Evolutionary conservation across 2,888 invertebrate species (phyloP).

Genomic region (Agriotes lineatus): DNA sequence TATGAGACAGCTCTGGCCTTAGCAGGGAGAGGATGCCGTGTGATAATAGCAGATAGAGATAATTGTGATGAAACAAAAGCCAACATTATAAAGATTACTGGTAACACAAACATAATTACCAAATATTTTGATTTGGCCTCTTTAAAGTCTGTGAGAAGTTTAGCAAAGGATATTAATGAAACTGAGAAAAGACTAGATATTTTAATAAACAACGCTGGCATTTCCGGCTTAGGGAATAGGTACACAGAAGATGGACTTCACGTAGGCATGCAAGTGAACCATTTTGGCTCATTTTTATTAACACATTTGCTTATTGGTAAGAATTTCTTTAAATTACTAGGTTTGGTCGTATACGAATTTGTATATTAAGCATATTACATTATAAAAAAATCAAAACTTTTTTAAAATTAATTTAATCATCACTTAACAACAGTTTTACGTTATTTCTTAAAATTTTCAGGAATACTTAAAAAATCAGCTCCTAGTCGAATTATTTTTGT

Average conservation of each 20-base stretch:
- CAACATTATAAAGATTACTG: constrained; percentile 54
- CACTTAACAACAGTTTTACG: too few species aligned
- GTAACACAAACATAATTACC: constrained; percentile 57
- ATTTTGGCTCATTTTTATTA: constrained; percentile 70
- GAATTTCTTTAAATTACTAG: too few species aligned
- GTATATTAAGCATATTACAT: too few species aligned
- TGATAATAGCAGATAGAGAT: constrained; percentile 68
- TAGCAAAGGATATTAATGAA: constrained; percentile 71
- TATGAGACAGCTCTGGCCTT: constrained; percentile 59
- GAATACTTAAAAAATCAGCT: constrained; percentile 59
- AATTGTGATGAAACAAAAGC: constrained; percentile 49
- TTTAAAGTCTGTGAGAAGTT: constrained; percentile 67
- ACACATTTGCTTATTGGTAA: constrained; percentile 39
- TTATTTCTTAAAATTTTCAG: too few species aligned
- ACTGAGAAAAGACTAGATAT: constrained; percentile 70
- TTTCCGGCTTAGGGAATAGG: constrained; percentile 63
- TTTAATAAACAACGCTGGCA: constrained; percentile 72
- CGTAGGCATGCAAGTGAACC: constrained; percentile 73
- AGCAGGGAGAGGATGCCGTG: constrained; percentile 66
- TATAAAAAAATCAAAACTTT: too few species aligned
- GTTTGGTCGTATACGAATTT: too few species aligned
- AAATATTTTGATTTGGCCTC: constrained; percentile 69
- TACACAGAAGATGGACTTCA: constrained; percentile 73
- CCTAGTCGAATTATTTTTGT: constrained; percentile 59
- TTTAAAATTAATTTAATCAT: too few species aligned